A percentile compares a stretch with the other conserved stretches of the same genome.
phyloP scores from a whole-genome alignment of 2,888 invertebrate species.

The Nomada hirtipes region DNA sequence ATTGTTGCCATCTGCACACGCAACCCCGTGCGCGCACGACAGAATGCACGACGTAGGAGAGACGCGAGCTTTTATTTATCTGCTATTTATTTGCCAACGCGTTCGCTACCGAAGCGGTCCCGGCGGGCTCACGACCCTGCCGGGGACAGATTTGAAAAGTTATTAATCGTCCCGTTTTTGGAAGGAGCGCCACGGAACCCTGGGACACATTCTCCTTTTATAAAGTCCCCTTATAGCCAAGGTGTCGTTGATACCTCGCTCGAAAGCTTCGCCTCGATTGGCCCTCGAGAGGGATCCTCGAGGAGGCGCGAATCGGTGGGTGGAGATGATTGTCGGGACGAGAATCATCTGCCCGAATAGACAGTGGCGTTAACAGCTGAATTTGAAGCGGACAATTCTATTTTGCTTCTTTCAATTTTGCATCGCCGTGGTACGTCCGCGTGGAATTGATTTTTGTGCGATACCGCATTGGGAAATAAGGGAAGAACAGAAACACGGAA shows the following conservation, averaged over 20 bases:
- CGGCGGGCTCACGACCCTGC: slow-evolving; percentile 72
- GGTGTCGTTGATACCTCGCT: slow-evolving; percentile 58
- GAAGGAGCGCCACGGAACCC: slow-evolving; percentile 57
- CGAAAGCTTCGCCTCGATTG: slow-evolving; percentile 56
- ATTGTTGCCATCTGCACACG: slow-evolving; percentile 85
- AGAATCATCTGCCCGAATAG: background rate
- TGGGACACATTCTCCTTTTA: slow-evolving; percentile 25
- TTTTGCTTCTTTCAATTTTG: no score
- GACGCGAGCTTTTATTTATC: slow-evolving; percentile 82
- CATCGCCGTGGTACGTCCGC: no score
- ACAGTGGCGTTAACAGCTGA: no score
- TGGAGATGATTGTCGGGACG: slow-evolving; percentile 45
- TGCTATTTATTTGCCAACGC: slow-evolving; percentile 82
- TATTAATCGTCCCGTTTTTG: slow-evolving; percentile 82
- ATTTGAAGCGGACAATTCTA: no score
- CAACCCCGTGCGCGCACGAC: slow-evolving; percentile 75
- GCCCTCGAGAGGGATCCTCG: slow-evolving; percentile 39
- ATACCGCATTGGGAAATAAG: no score
- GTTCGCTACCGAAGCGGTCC: slow-evolving; percentile 77
- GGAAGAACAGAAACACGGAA: no score
- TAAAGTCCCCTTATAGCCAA: background rate
- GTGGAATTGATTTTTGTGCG: no score
- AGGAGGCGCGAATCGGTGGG: slow-evolving; percentile 67
- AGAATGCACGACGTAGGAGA: slow-evolving; percentile 74
- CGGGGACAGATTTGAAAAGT: slow-evolving; percentile 82